phyloP scores from a whole-genome alignment of 2,888 invertebrate species.

The Bruchidius siliquastri region DNA sequence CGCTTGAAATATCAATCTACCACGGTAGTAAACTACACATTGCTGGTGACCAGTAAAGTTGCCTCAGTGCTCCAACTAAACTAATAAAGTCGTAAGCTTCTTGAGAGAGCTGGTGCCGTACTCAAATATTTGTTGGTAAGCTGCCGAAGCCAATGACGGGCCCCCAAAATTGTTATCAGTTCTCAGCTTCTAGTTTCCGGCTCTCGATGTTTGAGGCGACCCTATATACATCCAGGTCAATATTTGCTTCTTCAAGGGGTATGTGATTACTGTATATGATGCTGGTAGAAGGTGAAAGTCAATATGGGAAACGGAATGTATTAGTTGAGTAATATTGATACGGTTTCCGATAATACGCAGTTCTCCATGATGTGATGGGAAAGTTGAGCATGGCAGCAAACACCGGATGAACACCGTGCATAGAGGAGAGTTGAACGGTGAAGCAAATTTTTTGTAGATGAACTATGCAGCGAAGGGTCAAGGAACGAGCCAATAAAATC shows the following conservation, averaged over 20 bases:
- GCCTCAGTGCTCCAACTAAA: background rate
- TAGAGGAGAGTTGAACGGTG: too few species aligned
- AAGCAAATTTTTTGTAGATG: too few species aligned
- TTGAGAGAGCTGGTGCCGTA: background rate
- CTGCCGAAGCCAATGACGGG: background rate
- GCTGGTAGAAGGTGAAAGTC: background rate
- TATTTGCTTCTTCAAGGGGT: background rate
- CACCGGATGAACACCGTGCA: too few species aligned
- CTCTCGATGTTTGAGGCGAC: background rate
- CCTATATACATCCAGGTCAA: background rate
- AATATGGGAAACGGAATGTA: background rate
- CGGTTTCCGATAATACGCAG: too few species aligned
- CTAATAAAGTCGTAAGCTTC: background rate
- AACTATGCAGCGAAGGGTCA: too few species aligned
- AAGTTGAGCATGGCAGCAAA: too few species aligned
- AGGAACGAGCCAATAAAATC: too few species aligned
- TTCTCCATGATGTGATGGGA: too few species aligned
- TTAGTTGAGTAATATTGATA: too few species aligned
- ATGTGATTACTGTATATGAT: background rate
- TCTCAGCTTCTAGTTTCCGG: background rate
- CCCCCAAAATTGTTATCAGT: slow-evolving; percentile 9
- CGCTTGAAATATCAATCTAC: background rate
- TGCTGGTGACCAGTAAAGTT: background rate
- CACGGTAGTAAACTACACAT: too few species aligned
- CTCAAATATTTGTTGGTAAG: background rate